These are phyloP conservation scores for Gymnoscopelus microlampas DNA, from an alignment of 2,797 vertebrate genomes.

Conservation along the genomic window DNA sequence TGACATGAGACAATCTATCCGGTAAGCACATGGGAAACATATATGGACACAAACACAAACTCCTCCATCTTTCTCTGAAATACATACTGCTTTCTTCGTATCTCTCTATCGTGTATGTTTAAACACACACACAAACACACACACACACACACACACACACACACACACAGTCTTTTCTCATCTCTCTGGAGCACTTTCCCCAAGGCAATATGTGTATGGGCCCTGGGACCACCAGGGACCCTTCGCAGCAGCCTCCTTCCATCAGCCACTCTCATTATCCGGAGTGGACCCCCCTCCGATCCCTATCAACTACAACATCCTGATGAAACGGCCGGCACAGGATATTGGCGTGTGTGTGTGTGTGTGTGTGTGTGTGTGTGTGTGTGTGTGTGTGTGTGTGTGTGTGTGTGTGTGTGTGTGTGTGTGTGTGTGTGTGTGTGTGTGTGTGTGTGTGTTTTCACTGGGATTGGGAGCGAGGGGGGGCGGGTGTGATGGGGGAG, in stretches of 20 bases:
- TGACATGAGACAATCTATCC: conserved; percentile 60
- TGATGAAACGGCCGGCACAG: conserved; percentile 70
- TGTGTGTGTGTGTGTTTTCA: conserved; percentile 1
- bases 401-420: neutral
- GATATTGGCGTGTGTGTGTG: conserved; percentile 64
- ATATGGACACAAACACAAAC: conserved; percentile 9
- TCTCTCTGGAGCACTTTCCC: conserved; percentile 28
- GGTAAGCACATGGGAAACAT: conserved; percentile 25
- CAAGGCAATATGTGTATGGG: conserved; percentile 52
- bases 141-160: conserved; percentile 1
- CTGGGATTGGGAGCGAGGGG: conserved; percentile 26
- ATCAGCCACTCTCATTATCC: conserved; percentile 78
- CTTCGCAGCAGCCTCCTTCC: conserved; percentile 56
- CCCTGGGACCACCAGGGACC: conserved; percentile 48
- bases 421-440: neutral
- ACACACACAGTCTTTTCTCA: conserved; percentile 10
- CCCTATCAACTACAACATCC: conserved; percentile 71
- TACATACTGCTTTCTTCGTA: conserved; percentile 25
- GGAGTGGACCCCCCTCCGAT: conserved; percentile 78
- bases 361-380: conserved; percentile 12
- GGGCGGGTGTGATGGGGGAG: conserved; percentile 1
- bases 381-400: conserved; percentile 1
- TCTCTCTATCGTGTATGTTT: conserved; percentile 34
- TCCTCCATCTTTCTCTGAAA: conserved; percentile 19
- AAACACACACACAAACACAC: conserved; percentile 20